Percentiles rank a stretch among this genome's conserved stretches.
phyloP scores from a whole-genome alignment of 2,113 vertebrate species.

The Phalacrocorax pelagicus region DNA sequence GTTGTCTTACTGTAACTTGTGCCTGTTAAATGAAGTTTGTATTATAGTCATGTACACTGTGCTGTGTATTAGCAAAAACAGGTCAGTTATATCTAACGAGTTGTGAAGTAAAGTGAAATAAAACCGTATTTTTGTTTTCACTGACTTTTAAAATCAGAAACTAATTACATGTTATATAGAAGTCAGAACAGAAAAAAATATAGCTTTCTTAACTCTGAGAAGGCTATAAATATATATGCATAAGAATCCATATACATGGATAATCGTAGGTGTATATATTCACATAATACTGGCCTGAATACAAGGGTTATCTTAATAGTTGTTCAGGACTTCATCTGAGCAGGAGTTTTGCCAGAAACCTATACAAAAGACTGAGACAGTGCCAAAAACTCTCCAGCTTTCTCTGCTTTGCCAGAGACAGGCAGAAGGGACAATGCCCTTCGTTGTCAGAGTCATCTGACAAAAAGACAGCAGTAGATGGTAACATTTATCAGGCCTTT shows the following conservation, averaged over 20 bases:
- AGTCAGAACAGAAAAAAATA: neutral
- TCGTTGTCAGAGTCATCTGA: neutral
- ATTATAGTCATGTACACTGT: neutral
- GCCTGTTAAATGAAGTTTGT: neutral
- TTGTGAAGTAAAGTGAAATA: neutral
- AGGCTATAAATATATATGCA: neutral
- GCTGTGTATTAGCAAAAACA: neutral
- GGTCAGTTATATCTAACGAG: neutral
- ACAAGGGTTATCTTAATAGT: neutral
- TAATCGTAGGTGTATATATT: neutral
- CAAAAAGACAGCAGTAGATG: neutral
- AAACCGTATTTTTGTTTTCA: neutral
- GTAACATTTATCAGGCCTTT: neutral
- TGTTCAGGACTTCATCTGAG: neutral
- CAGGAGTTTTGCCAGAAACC: neutral
- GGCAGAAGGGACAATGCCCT: neutral
- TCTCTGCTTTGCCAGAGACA: neutral
- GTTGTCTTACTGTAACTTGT: neutral
- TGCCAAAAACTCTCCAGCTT: neutral
- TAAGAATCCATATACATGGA: neutral
- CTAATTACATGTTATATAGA: neutral
- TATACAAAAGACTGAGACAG: neutral
- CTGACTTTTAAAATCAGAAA: neutral
- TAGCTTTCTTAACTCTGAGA: neutral
- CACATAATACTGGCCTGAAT: neutral